Percentiles rank a stretch among this genome's conserved stretches.
These are phyloP conservation scores for Autographa gamma DNA, from an alignment of 2,888 invertebrate genomes.

Conservation along the genomic window DNA sequence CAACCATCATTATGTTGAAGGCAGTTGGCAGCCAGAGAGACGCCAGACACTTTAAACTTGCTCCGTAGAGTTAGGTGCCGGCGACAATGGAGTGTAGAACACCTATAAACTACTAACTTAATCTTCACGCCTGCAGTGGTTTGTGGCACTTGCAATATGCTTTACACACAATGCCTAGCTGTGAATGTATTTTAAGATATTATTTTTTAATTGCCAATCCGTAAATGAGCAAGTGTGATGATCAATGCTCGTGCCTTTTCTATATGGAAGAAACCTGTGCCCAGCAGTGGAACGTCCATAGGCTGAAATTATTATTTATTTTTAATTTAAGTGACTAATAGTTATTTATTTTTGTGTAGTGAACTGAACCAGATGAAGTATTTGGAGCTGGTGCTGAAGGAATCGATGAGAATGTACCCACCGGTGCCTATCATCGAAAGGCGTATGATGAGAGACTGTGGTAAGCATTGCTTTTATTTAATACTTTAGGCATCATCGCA, in stretches of 20 bases:
- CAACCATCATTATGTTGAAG: conserved; percentile 29
- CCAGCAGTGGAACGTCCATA: too few species aligned
- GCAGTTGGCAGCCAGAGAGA: conserved; percentile 20
- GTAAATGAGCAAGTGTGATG: too few species aligned
- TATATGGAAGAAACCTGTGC: too few species aligned
- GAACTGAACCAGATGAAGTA: conserved; percentile 88
- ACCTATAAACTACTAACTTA: conserved; percentile 34
- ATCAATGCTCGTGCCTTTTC: too few species aligned
- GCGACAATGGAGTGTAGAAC: conserved; percentile 24
- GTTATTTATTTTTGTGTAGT: conserved; percentile 57
- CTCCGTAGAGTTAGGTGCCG: conserved; percentile 20
- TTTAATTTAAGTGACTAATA: neutral
- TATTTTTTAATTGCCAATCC: too few species aligned
- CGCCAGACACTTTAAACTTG: conserved; percentile 32
- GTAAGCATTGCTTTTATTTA: conserved; percentile 56
- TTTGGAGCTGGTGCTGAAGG: conserved; percentile 87
- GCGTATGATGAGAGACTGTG: conserved; percentile 73
- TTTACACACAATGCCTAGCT: neutral
- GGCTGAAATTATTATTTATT: too few species aligned
- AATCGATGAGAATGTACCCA: conserved; percentile 86
- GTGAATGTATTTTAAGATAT: too few species aligned
- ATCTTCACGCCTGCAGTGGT: conserved; percentile 26
- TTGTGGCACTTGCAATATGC: conserved; percentile 19
- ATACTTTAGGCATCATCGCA: too few species aligned
- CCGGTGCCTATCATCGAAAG: conserved; percentile 86